Evolutionary conservation across 2,797 vertebrate species (phyloP).

Genomic region (Iguana delicatissima): DNA sequence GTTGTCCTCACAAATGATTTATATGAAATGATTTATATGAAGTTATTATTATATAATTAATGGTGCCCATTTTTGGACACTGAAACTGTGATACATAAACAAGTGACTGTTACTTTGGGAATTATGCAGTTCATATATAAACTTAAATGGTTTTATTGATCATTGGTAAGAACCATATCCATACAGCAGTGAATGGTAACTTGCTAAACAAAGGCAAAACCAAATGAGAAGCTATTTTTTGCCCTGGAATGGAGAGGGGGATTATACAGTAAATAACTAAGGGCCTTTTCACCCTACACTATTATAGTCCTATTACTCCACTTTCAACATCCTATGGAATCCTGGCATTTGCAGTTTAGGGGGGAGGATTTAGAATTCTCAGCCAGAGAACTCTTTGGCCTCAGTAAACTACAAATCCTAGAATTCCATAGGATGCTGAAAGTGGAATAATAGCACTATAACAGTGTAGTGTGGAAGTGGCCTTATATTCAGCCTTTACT

Average conservation of each 20-base stretch:
- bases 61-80: neutral
- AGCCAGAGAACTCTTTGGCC: too few relatives aligned
- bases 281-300: too few relatives aligned
- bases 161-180: neutral
- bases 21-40: too few relatives aligned
- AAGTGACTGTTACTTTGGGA: neutral
- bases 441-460: too few relatives aligned
- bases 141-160: neutral
- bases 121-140: neutral
- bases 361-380: too few relatives aligned
- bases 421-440: too few relatives aligned
- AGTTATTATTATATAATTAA: too few relatives aligned
- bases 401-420: too few relatives aligned
- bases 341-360: too few relatives aligned
- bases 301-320: too few relatives aligned
- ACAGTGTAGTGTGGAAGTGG: neutral
- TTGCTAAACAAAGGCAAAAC: neutral
- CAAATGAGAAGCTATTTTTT: neutral
- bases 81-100: neutral
- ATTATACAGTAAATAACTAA: neutral
- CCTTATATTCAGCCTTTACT: neutral
- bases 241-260: neutral
- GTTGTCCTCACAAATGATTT: neutral
- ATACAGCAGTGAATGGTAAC: neutral
- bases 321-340: too few relatives aligned